Percentiles rank a stretch among this genome's conserved stretches.
phyloP scores from a whole-genome alignment of 2,113 vertebrate species.

The Bambusicola thoracicus region DNA sequence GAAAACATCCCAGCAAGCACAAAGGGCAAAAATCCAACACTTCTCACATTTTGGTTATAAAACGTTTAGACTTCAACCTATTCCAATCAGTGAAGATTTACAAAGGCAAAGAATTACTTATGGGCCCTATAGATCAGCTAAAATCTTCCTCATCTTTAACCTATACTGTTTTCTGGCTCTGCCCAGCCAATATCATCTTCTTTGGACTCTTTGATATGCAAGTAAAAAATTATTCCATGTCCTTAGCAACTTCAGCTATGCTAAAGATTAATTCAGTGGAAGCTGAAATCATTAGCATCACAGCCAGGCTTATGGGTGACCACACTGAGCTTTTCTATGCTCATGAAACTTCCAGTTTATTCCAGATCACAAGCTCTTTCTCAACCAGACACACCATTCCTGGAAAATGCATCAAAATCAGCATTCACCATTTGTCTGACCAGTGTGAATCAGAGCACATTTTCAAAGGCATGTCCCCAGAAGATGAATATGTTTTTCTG shows the following conservation, averaged over 20 bases:
- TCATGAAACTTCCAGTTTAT: background rate
- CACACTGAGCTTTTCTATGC: background rate
- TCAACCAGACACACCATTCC: background rate
- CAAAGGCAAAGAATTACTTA: background rate
- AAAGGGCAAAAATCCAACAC: background rate
- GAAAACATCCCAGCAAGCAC: background rate
- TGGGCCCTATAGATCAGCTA: background rate
- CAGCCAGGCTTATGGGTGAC: background rate
- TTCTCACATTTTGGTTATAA: background rate
- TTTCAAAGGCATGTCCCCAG: constrained; percentile 23
- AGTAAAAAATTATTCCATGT: background rate
- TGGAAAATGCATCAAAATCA: constrained; percentile 29
- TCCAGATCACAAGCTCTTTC: background rate
- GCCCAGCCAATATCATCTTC: background rate
- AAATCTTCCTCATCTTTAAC: background rate
- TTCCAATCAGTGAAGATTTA: background rate
- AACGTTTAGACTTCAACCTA: background rate
- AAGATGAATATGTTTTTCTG: constrained; percentile 45
- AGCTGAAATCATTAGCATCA: background rate
- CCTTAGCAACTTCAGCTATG: background rate
- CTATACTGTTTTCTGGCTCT: background rate
- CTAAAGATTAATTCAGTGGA: background rate
- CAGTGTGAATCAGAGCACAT: constrained; percentile 36
- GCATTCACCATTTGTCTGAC: background rate
- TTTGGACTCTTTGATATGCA: background rate